Conservation (phyloP, 2,113 vertebrate genomes). For the Prinia subflava region DNA sequence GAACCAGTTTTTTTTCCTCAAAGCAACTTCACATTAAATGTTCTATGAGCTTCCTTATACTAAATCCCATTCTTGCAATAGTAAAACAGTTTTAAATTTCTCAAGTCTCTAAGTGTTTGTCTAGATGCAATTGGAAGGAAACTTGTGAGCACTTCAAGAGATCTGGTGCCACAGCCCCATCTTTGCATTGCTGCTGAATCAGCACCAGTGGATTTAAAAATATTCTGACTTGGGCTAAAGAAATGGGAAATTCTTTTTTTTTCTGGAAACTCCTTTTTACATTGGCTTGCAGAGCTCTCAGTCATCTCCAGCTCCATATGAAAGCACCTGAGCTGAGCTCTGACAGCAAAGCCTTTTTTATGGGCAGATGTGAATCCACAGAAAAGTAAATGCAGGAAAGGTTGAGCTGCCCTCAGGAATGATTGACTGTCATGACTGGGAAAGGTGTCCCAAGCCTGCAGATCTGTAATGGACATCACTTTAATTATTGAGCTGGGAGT, state of each 20-base stretch:
- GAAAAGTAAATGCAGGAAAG: slow-evolving; percentile 40
- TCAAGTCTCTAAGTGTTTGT: not conserved
- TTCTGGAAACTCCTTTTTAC: not conserved
- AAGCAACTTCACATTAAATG: not conserved
- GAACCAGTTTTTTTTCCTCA: not conserved
- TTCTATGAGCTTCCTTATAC: not conserved
- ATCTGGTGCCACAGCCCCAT: not conserved
- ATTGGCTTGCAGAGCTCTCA: not conserved
- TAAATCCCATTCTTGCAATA: not conserved
- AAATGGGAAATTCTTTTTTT: not conserved
- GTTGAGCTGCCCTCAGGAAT: not conserved
- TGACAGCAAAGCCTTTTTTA: slow-evolving; percentile 17
- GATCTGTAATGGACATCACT: not conserved
- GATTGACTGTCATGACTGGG: slow-evolving; percentile 20
- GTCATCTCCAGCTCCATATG: not conserved
- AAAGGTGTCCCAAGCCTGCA: slow-evolving; percentile 2
- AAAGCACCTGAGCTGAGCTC: not conserved
- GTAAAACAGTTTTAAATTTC: not conserved
- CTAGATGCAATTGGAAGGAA: not conserved
- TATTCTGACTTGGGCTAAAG: not conserved
- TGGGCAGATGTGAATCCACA: slow-evolving; percentile 21
- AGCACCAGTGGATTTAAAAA: not conserved
- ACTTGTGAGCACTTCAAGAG: not conserved
- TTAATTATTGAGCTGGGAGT: slow-evolving; percentile 14
- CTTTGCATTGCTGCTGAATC: not conserved